These are phyloP conservation scores for Meganola albula DNA, from an alignment of 2,888 invertebrate species.

Conservation along the genomic window DNA sequence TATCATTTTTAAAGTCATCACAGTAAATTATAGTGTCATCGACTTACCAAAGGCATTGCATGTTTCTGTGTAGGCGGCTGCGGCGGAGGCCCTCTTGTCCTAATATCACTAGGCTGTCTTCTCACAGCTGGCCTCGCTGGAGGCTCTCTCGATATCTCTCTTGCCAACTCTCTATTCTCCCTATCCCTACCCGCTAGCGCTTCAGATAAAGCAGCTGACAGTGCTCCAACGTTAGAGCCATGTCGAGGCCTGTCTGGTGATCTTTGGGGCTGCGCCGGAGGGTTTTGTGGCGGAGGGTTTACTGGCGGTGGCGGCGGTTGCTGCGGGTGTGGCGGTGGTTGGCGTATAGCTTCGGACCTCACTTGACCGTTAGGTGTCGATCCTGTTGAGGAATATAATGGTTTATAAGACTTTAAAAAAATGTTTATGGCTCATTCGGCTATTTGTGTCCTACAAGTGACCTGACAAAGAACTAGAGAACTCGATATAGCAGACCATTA, in stretches of 20 bases:
- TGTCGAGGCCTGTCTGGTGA: conserved; percentile 49
- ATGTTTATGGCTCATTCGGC: too few relatives aligned
- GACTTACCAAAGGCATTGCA: conserved; percentile 79
- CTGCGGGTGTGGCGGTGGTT: conserved; percentile 48
- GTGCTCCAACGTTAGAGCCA: conserved; percentile 46
- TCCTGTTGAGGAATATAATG: too few relatives aligned
- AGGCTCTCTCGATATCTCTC: conserved; percentile 41
- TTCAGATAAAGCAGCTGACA: conserved; percentile 59
- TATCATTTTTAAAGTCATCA: too few relatives aligned
- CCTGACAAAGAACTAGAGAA: too few relatives aligned
- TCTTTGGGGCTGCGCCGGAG: conserved; percentile 38
- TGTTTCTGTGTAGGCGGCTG: conserved; percentile 86
- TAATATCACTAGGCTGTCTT: conserved; percentile 61
- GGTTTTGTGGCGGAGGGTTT: conserved; percentile 50
- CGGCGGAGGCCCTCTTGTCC: conserved; percentile 86
- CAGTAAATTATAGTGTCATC: not conserved
- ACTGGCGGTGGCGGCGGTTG: conserved; percentile 47
- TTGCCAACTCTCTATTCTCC: conserved; percentile 53
- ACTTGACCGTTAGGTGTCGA: conserved; percentile 62
- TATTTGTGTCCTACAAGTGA: too few relatives aligned
- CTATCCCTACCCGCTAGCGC: conserved; percentile 48
- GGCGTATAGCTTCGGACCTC: conserved; percentile 55
- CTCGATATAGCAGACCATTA: too few relatives aligned
- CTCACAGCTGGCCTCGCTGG: conserved; percentile 45
- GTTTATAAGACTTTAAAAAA: too few relatives aligned